Evolutionary conservation across 2,797 vertebrate species (phyloP).

Genomic region (Rhincodon typus): DNA sequence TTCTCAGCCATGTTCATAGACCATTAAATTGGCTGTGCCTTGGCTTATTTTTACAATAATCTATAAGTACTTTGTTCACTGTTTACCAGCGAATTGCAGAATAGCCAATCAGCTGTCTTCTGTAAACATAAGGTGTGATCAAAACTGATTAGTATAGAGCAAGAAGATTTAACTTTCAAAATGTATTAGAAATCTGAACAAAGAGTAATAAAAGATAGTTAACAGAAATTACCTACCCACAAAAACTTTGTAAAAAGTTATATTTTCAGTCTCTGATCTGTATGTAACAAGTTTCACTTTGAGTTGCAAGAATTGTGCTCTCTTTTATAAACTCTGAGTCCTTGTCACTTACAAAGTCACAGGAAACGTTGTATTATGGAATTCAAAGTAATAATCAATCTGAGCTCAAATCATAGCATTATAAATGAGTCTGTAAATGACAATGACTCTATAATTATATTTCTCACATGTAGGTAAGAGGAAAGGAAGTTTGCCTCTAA

Average conservation of each 20-base stretch:
- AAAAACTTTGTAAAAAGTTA: neutral
- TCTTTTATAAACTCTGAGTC: neutral
- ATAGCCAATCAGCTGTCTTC: neutral
- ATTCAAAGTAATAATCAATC: neutral
- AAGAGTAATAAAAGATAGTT: neutral
- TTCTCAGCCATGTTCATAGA: neutral
- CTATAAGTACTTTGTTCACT: neutral
- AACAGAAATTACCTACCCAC: neutral
- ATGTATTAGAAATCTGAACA: neutral
- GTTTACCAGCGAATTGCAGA: neutral
- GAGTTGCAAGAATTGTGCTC: neutral
- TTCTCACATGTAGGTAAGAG: too few relatives aligned
- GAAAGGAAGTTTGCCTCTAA: neutral
- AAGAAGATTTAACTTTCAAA: neutral
- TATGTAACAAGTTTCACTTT: neutral
- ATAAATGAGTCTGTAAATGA: neutral
- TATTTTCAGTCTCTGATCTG: neutral
- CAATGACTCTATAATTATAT: too few relatives aligned
- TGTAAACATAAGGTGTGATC: neutral
- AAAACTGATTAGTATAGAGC: neutral
- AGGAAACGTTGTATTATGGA: neutral
- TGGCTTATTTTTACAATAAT: neutral
- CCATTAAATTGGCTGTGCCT: neutral
- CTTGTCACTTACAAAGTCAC: neutral
- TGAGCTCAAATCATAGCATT: neutral